phyloP scores from a whole-genome alignment of 2,113 vertebrate species.

The Struthidea cinerea region DNA sequence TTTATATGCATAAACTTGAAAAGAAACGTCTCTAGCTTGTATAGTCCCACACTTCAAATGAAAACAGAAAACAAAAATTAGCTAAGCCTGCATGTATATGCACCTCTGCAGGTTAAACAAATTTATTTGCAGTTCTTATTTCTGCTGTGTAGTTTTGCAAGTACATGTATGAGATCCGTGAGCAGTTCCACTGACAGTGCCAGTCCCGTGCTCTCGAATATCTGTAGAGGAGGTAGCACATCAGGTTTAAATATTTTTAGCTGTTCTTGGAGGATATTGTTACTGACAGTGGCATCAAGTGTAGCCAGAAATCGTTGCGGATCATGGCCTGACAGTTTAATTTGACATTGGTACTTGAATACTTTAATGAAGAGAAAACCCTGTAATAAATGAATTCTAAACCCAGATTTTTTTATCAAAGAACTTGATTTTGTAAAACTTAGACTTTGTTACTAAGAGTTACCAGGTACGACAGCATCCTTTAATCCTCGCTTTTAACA shows the following conservation, averaged over 20 bases:
- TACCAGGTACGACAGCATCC: background rate
- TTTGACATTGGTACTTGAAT: background rate
- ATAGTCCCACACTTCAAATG: background rate
- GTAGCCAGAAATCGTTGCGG: background rate
- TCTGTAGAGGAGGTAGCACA: background rate
- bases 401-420: background rate
- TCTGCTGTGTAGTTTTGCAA: background rate
- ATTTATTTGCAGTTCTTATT: background rate
- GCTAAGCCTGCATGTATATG: accelerated
- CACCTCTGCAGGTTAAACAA: background rate
- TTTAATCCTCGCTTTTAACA: background rate
- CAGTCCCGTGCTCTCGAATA: accelerated
- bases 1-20: background rate
- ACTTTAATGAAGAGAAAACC: background rate
- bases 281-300: background rate
- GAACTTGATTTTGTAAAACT: background rate
- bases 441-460: background rate
- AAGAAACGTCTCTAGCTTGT: background rate
- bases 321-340: background rate
- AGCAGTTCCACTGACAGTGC: background rate
- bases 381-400: background rate
- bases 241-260: background rate
- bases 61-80: background rate
- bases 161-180: accelerated
- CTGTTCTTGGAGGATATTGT: background rate